Conservation (phyloP, 2,888 invertebrate species). For the Thysanoteuthis rhombus region DNA sequence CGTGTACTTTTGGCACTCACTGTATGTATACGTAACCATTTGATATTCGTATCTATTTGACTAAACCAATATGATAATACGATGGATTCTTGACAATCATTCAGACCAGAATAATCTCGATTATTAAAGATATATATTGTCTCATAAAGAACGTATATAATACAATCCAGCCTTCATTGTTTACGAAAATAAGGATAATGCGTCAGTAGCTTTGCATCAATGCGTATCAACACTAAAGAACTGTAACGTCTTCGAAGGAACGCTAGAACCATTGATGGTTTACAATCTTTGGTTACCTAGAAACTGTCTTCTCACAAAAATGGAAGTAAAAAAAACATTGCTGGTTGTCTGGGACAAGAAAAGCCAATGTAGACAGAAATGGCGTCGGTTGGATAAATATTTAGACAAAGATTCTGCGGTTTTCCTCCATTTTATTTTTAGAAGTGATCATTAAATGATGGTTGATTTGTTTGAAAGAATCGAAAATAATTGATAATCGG, state of each 20-base stretch:
- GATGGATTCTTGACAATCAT: too few species aligned
- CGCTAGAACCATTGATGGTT: background rate
- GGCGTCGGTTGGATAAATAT: background rate
- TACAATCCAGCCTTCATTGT: too few species aligned
- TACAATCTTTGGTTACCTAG: background rate
- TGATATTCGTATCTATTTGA: too few species aligned
- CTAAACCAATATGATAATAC: too few species aligned
- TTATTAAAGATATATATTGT: too few species aligned
- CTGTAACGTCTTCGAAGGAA: background rate
- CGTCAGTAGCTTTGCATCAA: background rate
- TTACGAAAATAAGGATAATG: background rate
- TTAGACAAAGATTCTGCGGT: background rate
- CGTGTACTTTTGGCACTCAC: too few species aligned
- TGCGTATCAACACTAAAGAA: background rate
- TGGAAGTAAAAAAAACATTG: background rate
- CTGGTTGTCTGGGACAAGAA: background rate
- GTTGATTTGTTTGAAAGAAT: background rate
- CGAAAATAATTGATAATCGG: background rate
- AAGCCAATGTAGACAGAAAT: background rate
- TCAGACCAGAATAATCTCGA: too few species aligned
- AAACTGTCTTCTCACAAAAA: background rate
- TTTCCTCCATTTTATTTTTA: background rate
- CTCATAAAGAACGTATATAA: too few species aligned
- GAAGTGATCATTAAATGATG: background rate
- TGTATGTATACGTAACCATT: too few species aligned